Base-by-base conservation (phyloP, 2,113 vertebrate species). In the Tenrec ecaudatus region DNA sequence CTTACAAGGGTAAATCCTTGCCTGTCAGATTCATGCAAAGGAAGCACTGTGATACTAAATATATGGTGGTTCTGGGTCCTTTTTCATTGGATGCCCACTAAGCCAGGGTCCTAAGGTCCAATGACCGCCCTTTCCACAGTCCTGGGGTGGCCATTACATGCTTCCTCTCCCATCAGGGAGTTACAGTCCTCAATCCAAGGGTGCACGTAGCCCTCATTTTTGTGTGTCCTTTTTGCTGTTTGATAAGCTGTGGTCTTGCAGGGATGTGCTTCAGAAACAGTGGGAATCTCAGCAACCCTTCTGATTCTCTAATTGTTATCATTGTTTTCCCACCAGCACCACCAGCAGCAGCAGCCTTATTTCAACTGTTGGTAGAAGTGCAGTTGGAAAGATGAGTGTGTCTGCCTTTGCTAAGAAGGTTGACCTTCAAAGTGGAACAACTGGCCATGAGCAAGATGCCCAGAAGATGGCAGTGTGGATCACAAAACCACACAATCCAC, bases 391-490 rank as follows among this genome's bases (percentile, higher is more conserved):
- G 40, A 11, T 12, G 29, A 38, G n/a, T 3, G 1, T 53, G 8
- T 38, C 40, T 25, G 43, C 11, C 29, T 83, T 47, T 62, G 78
- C n/a, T 76, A 17, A 77, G 23, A 87, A 25, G 6, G 1, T 9
- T 16, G 79, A 33, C n/a, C 20, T 2, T 66, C 6, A 91, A 68
- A 17, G 66, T 27, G 25, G n/a, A 75, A 6, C 31, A 22, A 7
- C 33, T 6, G 66, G 53, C 38, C 64, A 0, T 60, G 15, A 15
- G 6, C 12, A 40, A 76, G 66, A 47, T 83, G 3, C 60, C 95
- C 96, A 97, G 94, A 57, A 97, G 96, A 89, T 96, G 97, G 96
- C 97, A 96, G 91, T 94, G 90, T 95, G 95, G 79, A 22, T 95
- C 89, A 83, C n/a, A 60, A 88, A 93, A 96, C 73, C 25, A 33